phyloP scores from a whole-genome alignment of 2,888 invertebrate genomes.

The Autographa gamma region DNA sequence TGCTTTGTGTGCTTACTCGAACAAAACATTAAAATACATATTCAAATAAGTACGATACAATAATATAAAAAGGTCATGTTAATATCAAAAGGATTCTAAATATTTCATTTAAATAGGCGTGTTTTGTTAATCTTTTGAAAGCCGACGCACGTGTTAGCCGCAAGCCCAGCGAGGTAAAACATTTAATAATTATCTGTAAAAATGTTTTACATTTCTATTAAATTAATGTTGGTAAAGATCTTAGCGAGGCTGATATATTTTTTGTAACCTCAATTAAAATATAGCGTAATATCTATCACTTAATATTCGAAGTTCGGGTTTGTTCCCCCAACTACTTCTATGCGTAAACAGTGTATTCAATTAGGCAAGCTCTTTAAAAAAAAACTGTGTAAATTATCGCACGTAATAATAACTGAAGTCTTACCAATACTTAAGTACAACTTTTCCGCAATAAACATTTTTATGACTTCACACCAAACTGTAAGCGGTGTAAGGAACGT shows the following conservation, averaged over 20 bases:
- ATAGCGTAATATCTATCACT: background rate
- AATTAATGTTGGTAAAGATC: conserved; percentile 30
- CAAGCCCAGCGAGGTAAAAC: conserved; percentile 21
- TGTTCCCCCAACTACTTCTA: no score
- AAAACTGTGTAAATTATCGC: no score
- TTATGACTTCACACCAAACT: conserved; percentile 11
- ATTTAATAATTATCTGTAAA: conserved; percentile 44
- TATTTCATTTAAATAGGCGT: conserved; percentile 35
- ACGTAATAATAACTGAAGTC: no score
- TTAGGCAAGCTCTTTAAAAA: no score
- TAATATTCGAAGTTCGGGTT: no score
- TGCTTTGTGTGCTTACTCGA: conserved; percentile 3
- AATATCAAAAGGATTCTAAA: conserved; percentile 45
- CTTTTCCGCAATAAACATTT: conserved; percentile 9
- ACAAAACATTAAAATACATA: conserved; percentile 14
- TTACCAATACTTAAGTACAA: background rate
- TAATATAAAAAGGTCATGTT: conserved; percentile 24
- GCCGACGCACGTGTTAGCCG: conserved; percentile 20
- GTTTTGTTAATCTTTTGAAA: conserved; percentile 49
- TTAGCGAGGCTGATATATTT: conserved; percentile 17
- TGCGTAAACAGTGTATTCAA: no score
- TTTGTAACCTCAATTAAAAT: background rate
- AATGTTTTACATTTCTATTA: conserved; percentile 38
- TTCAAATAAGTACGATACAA: conserved; percentile 11
- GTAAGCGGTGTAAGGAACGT: conserved; percentile 22